Conservation (phyloP, 2,113 vertebrate genomes). For the Neolamprologus modestus region DNA sequence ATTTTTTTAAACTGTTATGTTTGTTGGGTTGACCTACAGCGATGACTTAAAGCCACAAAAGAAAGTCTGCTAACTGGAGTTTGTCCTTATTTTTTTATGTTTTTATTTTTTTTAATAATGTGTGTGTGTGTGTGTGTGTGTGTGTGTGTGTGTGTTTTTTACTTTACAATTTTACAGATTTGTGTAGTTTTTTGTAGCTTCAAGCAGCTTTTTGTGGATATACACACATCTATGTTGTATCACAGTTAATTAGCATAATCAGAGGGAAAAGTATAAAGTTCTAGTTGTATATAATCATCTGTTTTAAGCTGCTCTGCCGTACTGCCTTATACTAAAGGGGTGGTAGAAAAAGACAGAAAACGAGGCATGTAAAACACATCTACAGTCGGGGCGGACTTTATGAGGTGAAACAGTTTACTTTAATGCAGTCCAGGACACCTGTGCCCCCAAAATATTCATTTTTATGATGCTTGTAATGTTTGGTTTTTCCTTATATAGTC, state of each 20-base stretch:
- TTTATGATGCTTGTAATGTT: not conserved
- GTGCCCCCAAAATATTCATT: not conserved
- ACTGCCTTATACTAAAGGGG: not conserved
- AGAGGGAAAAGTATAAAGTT: too few species aligned
- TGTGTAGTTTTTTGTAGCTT: not conserved
- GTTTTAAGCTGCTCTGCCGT: not conserved
- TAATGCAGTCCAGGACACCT: not conserved
- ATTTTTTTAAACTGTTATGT: not conserved
- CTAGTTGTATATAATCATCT: not conserved
- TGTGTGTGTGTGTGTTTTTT: not conserved
- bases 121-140: not conserved
- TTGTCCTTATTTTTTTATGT: not conserved
- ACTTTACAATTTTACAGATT: not conserved
- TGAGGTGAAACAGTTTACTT: not conserved
- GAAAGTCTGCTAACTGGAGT: not conserved
- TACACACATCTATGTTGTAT: not conserved
- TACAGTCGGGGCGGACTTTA: not conserved
- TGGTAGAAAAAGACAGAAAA: not conserved
- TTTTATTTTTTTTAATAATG: fast-evolving
- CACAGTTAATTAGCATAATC: not conserved
- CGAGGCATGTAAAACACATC: not conserved
- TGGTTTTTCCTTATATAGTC: not conserved
- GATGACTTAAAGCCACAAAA: not conserved
- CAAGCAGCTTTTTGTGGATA: not conserved
- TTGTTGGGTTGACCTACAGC: not conserved